These are phyloP conservation scores for Rhineura floridana DNA, from an alignment of 2,113 vertebrate genomes.

Conservation along the genomic window DNA sequence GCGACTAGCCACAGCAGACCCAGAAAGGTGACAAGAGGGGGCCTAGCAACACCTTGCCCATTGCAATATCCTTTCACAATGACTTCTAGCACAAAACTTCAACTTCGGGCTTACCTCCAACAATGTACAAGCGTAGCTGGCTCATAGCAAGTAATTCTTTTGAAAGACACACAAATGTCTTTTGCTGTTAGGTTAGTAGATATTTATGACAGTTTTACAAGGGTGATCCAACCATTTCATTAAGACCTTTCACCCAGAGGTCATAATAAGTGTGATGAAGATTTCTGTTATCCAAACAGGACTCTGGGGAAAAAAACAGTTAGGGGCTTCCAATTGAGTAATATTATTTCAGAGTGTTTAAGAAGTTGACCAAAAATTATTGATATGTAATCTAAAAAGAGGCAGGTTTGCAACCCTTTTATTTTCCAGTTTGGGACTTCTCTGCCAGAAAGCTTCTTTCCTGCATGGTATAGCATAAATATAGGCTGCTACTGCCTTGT, in stretches of 20 bases:
- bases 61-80: not conserved
- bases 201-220: not conserved
- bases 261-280: not conserved
- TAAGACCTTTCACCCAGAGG: not conserved
- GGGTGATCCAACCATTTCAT: not conserved
- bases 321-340: not conserved
- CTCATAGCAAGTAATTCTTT: not conserved
- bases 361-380: too few relatives aligned
- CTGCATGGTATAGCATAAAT: too few relatives aligned
- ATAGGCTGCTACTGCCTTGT: too few relatives aligned
- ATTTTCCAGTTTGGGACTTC: too few relatives aligned
- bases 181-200: not conserved
- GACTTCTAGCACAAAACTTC: not conserved
- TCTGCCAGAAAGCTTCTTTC: too few relatives aligned
- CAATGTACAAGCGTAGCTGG: too few relatives aligned
- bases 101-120: not conserved
- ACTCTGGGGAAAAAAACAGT: not conserved
- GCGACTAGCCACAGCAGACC: conserved; percentile 1
- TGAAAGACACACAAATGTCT: not conserved
- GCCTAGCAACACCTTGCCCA: too few relatives aligned
- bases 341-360: not conserved
- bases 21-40: not conserved
- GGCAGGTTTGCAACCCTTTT: too few relatives aligned
- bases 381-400: too few relatives aligned
- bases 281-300: not conserved